Evolutionary conservation across 1,140 invertebrate species (phyloP).

Genomic region (Drosophila chauvacae): DNA sequence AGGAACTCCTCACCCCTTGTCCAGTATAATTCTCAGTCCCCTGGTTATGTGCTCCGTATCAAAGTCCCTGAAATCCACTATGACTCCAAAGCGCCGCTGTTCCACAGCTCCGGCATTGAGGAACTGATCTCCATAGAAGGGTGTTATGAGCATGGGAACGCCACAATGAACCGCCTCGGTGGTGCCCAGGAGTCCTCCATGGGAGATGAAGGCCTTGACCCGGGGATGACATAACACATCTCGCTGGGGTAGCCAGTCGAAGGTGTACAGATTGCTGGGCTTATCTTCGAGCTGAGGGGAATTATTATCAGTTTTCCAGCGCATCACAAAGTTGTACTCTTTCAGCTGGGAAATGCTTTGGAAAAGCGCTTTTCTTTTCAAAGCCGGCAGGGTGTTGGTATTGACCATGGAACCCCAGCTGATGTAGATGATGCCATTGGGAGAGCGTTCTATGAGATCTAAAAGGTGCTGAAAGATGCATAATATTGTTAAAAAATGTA

Average conservation of each 20-base stretch:
- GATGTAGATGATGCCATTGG: slow-evolving; percentile 75
- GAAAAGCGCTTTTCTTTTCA: slow-evolving; percentile 86
- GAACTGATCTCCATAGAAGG: slow-evolving; percentile 89
- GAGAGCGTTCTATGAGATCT: slow-evolving; percentile 75
- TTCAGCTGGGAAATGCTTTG: slow-evolving; percentile 85
- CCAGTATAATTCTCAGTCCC: slow-evolving; percentile 85
- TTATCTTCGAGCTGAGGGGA: slow-evolving; percentile 72
- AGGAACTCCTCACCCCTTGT: slow-evolving; percentile 24
- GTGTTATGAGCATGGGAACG: slow-evolving; percentile 90
- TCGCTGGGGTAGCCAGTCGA: slow-evolving; percentile 89
- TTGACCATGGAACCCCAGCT: slow-evolving; percentile 86
- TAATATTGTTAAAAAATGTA: background rate
- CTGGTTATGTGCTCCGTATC: slow-evolving; percentile 85
- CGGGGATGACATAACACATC: slow-evolving; percentile 90
- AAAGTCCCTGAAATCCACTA: slow-evolving; percentile 86
- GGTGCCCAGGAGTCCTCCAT: slow-evolving; percentile 90
- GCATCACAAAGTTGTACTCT: slow-evolving; percentile 87
- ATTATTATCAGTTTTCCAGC: slow-evolving; percentile 87
- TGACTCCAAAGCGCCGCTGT: slow-evolving; percentile 86
- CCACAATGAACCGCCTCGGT: slow-evolving; percentile 90
- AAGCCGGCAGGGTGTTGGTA: slow-evolving; percentile 86
- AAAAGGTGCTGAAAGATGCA: slow-evolving; percentile 29
- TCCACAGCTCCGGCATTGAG: slow-evolving; percentile 86
- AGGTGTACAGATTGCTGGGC: slow-evolving; percentile 87
- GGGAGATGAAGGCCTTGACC: slow-evolving; percentile 88